Evolutionary conservation across 2,797 vertebrate genomes (phyloP).

Genomic region (Neosilurus hyrtlii): DNA sequence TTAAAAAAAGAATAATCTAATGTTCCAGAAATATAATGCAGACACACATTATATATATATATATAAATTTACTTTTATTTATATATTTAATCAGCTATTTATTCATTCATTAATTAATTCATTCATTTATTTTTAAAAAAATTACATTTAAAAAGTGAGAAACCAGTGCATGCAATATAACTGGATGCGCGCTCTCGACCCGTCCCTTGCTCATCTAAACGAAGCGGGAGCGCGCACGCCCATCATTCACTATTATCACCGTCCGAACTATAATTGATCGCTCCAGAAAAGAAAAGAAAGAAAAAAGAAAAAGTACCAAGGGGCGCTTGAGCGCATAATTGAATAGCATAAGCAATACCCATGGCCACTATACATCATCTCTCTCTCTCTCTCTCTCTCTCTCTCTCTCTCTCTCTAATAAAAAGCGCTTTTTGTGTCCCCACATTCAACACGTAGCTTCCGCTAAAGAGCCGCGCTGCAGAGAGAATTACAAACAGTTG

Average conservation of each 20-base stretch:
- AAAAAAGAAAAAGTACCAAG: too few species aligned
- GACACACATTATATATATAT: neutral
- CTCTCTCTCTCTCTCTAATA: conserved; percentile 43
- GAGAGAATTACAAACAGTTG: conserved; percentile 71
- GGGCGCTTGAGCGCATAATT: conserved; percentile 77
- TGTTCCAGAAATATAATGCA: neutral
- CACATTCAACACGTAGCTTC: conserved; percentile 75
- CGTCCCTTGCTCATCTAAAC: conserved; percentile 52
- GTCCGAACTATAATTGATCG: conserved; percentile 82
- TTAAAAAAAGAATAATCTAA: neutral
- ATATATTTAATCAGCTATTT: neutral
- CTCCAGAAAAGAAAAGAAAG: conserved; percentile 61
- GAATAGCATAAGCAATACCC: conserved; percentile 71
- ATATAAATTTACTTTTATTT: neutral
- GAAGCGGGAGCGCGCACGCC: conserved; percentile 57
- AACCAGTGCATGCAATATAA: neutral
- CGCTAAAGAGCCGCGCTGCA: conserved; percentile 59
- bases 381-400: conserved; percentile 47
- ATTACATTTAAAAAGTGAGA: too few species aligned
- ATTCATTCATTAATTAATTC: too few species aligned
- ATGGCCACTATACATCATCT: conserved; percentile 57
- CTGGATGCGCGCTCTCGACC: conserved; percentile 39
- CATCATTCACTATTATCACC: conserved; percentile 78
- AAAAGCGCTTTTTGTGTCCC: conserved; percentile 51
- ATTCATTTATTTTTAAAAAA: too few species aligned